Evolutionary conservation across 1,140 invertebrate species (phyloP).

Genomic region (Macrosteles quadrilineatus): DNA sequence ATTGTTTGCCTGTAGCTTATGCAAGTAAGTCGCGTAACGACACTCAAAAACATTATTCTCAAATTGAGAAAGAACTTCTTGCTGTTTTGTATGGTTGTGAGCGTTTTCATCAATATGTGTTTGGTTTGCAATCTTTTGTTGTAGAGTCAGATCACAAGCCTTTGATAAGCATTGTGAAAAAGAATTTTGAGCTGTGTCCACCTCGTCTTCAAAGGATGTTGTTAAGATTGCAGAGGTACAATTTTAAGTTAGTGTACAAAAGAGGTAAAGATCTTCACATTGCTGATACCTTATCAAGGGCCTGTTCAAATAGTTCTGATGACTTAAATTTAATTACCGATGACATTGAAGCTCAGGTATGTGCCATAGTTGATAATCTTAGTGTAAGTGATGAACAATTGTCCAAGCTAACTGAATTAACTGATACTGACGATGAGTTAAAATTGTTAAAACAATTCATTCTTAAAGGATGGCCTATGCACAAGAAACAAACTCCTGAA

Average conservation of each 20-base stretch:
- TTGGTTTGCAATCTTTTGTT: not conserved
- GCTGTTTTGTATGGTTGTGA: conserved; percentile 45
- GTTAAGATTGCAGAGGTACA: not conserved
- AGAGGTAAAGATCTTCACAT: conserved; percentile 4
- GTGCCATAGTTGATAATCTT: not conserved
- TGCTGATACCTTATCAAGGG: not conserved
- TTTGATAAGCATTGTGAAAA: not conserved
- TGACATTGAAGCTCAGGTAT: conserved; percentile 7
- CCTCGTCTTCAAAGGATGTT: conserved; percentile 5
- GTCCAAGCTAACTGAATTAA: not conserved
- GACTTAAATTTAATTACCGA: not conserved
- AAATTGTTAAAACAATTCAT: not conserved
- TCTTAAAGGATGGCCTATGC: conserved; percentile 1
- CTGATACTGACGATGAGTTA: too few species aligned
- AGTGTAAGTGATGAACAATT: conserved; percentile 1
- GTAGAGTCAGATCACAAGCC: not conserved
- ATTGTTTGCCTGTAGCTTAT: not conserved
- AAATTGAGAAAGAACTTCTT: conserved; percentile 52
- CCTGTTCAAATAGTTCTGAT: not conserved
- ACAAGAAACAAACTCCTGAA: not conserved
- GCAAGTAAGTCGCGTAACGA: conserved; percentile 3
- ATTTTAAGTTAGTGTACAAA: not conserved
- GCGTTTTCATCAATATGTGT: conserved; percentile 43
- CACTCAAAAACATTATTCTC: conserved; percentile 49
- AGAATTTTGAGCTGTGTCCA: not conserved